Conservation (phyloP, 2,113 vertebrate species). For the Takifugu bimaculatus region DNA sequence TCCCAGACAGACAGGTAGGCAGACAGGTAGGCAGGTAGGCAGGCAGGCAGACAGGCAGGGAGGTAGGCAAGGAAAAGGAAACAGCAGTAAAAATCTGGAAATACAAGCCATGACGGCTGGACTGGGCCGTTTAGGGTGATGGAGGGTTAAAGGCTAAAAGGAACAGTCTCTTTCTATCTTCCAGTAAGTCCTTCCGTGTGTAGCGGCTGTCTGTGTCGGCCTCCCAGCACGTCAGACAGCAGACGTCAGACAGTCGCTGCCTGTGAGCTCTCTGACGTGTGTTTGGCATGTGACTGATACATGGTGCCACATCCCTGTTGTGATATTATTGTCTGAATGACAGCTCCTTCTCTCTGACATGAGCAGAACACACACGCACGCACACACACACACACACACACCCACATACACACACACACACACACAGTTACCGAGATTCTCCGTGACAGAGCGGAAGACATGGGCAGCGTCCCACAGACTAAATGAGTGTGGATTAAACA, state of each 20-base stretch:
- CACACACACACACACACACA: not conserved
- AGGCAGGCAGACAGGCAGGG: constrained; percentile 5
- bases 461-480: not conserved
- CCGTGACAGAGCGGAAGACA: not conserved
- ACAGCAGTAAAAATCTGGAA: constrained; percentile 25
- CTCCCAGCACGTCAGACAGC: constrained; percentile 7
- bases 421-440: not conserved
- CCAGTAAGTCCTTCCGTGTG: not conserved
- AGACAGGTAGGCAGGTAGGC: constrained; percentile 19
- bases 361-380: constrained; percentile 7
- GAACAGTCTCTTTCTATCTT: constrained; percentile 5
- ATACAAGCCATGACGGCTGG: not conserved
- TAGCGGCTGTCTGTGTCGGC: constrained; percentile 22
- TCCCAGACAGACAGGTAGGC: not conserved
- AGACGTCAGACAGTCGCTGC: constrained; percentile 24
- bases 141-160: constrained; percentile 8
- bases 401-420: constrained; percentile 7
- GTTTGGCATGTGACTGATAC: constrained; percentile 34
- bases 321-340: constrained; percentile 57
- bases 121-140: not conserved
- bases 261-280: constrained; percentile 54
- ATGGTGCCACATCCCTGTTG: constrained; percentile 44
- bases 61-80: constrained; percentile 13
- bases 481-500: no score
- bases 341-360: constrained; percentile 40